These are phyloP conservation scores for Marasmarcha lunaedactyla DNA, from an alignment of 2,888 invertebrate genomes.

Conservation along the genomic window DNA sequence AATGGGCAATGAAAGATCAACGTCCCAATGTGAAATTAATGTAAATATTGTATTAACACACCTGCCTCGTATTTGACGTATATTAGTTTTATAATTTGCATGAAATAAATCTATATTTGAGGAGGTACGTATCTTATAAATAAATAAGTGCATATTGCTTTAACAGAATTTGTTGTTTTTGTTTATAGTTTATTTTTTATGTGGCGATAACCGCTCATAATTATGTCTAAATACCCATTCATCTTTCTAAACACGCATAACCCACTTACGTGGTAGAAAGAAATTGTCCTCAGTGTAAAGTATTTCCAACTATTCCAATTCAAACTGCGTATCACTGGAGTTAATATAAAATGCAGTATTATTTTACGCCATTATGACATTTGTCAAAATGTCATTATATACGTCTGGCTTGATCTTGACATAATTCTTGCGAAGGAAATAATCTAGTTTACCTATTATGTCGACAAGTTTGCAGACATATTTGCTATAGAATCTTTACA, in stretches of 20 bases:
- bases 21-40: constrained; percentile 40
- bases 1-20: constrained; percentile 7
- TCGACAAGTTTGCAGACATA: too few relatives aligned
- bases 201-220: too few relatives aligned
- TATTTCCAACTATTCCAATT: too few relatives aligned
- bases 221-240: constrained; percentile 9
- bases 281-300: constrained; percentile 2
- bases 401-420: constrained; percentile 40
- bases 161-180: too few relatives aligned
- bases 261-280: constrained; percentile 45
- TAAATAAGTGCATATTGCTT: too few relatives aligned
- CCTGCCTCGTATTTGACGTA: neutral
- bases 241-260: constrained; percentile 33
- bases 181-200: too few relatives aligned
- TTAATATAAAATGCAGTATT: too few relatives aligned
- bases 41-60: constrained; percentile 26
- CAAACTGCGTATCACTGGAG: too few relatives aligned
- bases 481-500: too few relatives aligned
- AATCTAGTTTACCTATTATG: constrained; percentile 22
- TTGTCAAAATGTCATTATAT: neutral
- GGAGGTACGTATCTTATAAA: too few relatives aligned
- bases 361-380: neutral
- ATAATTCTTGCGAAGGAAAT: constrained; percentile 44
- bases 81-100: neutral
- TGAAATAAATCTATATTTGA: neutral